phyloP scores from a whole-genome alignment of 2,797 vertebrate species.

The Botia almorhae region DNA sequence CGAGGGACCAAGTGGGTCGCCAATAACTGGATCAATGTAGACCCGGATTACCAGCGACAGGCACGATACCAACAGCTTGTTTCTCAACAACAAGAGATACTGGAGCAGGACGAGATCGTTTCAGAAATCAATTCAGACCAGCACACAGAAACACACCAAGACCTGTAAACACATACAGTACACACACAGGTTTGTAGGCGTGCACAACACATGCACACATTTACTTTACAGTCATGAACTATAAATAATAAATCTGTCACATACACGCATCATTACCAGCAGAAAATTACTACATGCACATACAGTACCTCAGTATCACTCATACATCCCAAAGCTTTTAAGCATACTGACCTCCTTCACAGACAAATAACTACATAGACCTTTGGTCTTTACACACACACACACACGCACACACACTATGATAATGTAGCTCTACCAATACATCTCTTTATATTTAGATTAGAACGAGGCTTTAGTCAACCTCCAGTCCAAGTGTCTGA shows the following conservation, averaged over 20 bases:
- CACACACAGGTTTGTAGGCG: not conserved
- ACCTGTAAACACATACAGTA: constrained; percentile 70
- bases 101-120: constrained; percentile 57
- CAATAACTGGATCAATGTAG: constrained; percentile 99
- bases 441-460: constrained; percentile 25
- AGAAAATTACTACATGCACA: constrained; percentile 16
- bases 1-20: constrained; percentile 96
- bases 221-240: not conserved
- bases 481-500: constrained; percentile 26
- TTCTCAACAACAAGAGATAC: constrained; percentile 72
- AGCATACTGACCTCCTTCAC: constrained; percentile 16
- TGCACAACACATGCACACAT: not conserved
- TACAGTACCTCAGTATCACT: constrained; percentile 7
- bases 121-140: constrained; percentile 58
- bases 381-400: not conserved
- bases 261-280: not conserved
- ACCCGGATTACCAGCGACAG: constrained; percentile 92
- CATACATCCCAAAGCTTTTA: constrained; percentile 3
- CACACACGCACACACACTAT: constrained; percentile 17
- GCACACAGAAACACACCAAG: constrained; percentile 74
- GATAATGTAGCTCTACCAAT: constrained; percentile 10
- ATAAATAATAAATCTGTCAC: constrained; percentile 2
- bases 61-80: constrained; percentile 87
- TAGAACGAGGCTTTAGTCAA: constrained; percentile 53
- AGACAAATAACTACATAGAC: not conserved